Base-by-base conservation (phyloP, 2,888 invertebrate genomes). In the Apodemia mormo region DNA sequence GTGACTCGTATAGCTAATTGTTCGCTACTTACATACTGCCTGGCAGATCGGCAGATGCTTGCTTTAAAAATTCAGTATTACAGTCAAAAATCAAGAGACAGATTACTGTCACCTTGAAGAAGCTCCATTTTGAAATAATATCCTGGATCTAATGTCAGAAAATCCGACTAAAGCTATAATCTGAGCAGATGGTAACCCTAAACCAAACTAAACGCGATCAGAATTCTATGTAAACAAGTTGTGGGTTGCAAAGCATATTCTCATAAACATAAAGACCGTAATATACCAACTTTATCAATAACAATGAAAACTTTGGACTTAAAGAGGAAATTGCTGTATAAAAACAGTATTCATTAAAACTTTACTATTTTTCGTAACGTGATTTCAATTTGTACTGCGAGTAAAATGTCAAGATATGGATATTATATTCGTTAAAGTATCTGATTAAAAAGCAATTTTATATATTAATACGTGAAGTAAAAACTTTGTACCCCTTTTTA, bases 151-250 rank as follows among this genome's bases (percentile, higher is more conserved):
- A 45, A 45, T 45, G 10, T 45, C 45, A 45, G 10, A 45, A 45
- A 49, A 49, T 49, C 49, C 49, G 49, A 49, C 49, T 14, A 49
- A 49, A 49, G 12, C 49, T 4, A 49, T 49, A 2, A 49, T 12
- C 49, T 3, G 12, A 12, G 14, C 49, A 30, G 58, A 30, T 61
- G 61, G 33, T 33, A 61, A 61, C 61, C 61, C 61, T 61, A 61
- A 84, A 33, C 10, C 61, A 61, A 87, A 85, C 84, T 85, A 86
- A 89, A 90, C 86, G 82, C 82, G 75, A 90, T 90, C 88, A 86
- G 84, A 86, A 88, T 90, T 89, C 85, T 82, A 87, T 90, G 88
- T 88, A 90, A 90, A 92, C 87, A 89, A 91, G 86, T 89, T 82
- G 85, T 81, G 83, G 82, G 74, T 85, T 84, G 74, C 81, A 82